Percentiles rank a stretch among this genome's conserved stretches.
Evolutionary conservation across 2,888 invertebrate genomes (phyloP).

Genomic region (Plutella xylostella): DNA sequence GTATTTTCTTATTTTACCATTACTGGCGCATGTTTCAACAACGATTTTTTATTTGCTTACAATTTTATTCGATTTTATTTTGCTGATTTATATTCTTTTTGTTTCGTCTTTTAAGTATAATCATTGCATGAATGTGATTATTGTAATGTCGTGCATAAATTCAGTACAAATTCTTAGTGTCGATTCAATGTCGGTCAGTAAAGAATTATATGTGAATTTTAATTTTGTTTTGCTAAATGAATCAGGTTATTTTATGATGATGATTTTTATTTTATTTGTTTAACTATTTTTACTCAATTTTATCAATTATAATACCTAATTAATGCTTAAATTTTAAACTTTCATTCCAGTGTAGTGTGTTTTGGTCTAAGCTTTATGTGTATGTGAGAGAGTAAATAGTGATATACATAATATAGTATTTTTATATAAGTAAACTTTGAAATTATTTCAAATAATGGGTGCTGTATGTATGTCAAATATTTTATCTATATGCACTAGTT

Average conservation of each 20-base stretch:
- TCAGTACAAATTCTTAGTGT: conserved; percentile 19
- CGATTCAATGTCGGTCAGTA: conserved; percentile 13
- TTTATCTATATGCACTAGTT: conserved; percentile 35
- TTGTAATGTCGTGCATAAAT: conserved; percentile 26
- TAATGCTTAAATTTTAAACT: conserved; percentile 44
- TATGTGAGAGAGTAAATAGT: conserved; percentile 33
- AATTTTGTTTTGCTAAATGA: background rate
- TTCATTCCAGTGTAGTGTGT: conserved; percentile 63
- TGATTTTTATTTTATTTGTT: conserved; percentile 1
- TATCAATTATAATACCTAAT: conserved; percentile 26
- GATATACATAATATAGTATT: conserved; percentile 46
- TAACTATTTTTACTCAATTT: conserved; percentile 4
- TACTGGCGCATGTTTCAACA: conserved; percentile 36
- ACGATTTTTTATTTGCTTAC: conserved; percentile 44
- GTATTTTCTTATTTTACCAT: background rate
- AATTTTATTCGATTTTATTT: conserved; percentile 36
- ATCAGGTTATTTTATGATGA: background rate
- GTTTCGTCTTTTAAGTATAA: conserved; percentile 30
- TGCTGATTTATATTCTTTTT: conserved; percentile 35
- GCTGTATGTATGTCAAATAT: conserved; percentile 43
- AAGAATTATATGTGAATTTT: conserved; percentile 15
- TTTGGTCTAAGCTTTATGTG: conserved; percentile 54
- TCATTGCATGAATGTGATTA: conserved; percentile 16
- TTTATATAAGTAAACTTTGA: conserved; percentile 48
- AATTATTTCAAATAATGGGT: conserved; percentile 45